Percentiles rank a stretch among this genome's conserved stretches.
These are phyloP conservation scores for Sthenelais limicola DNA, from an alignment of 2,888 invertebrate species.

Conservation along the genomic window DNA sequence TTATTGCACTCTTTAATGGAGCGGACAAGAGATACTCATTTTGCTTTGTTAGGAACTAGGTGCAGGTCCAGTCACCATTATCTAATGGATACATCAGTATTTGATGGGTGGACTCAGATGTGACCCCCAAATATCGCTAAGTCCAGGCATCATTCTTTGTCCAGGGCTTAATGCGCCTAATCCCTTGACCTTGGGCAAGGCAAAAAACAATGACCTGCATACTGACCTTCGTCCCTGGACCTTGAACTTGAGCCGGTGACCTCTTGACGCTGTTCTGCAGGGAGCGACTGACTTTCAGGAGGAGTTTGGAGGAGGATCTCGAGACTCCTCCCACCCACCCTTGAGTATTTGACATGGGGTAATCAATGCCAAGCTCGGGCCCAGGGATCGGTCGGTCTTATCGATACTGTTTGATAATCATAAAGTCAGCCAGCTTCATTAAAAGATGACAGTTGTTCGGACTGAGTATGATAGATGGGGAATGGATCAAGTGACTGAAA, in stretches of 20 bases:
- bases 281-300: conserved; percentile 22
- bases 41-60: no score
- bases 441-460: conserved; percentile 36
- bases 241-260: conserved; percentile 10
- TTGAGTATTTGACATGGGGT: neutral
- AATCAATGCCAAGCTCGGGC: conserved; percentile 15
- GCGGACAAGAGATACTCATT: no score
- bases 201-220: no score
- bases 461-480: conserved; percentile 35
- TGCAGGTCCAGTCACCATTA: no score
- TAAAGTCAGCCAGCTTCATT: conserved; percentile 30
- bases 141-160: no score
- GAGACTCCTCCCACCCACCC: no score
- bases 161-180: no score
- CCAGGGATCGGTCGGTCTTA: conserved; percentile 11
- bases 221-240: conserved; percentile 17
- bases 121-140: no score
- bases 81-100: no score
- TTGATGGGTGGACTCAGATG: no score
- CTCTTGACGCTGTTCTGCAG: conserved; percentile 1
- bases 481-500: conserved; percentile 17
- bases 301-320: neutral
- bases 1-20: no score
- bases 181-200: no score
- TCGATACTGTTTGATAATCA: conserved; percentile 36